phyloP scores from a whole-genome alignment of 2,797 vertebrate species.

The Synanceia verrucosa region DNA sequence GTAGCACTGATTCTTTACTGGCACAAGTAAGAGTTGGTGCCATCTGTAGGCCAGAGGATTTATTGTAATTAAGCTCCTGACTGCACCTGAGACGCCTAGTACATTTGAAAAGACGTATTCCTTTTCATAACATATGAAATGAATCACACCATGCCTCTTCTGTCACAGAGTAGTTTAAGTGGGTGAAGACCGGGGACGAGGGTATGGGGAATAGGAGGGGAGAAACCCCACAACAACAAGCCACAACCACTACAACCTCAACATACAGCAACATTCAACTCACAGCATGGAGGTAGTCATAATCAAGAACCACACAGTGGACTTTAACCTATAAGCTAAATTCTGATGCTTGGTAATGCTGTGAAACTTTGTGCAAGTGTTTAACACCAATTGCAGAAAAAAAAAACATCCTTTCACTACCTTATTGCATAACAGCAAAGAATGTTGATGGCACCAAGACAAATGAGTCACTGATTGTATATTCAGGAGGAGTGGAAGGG shows the following conservation, averaged over 20 bases:
- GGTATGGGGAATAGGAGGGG: neutral
- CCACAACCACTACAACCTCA: constrained; percentile 27
- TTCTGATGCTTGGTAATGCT: constrained; percentile 4
- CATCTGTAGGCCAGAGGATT: neutral
- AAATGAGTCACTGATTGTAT: constrained; percentile 33
- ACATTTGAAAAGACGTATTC: neutral
- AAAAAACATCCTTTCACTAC: constrained; percentile 1
- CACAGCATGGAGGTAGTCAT: constrained; percentile 1
- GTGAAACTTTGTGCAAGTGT: constrained; percentile 6
- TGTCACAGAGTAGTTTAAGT: neutral
- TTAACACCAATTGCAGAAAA: constrained; percentile 15
- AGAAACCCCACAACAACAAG: constrained; percentile 31
- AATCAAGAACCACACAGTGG: constrained; percentile 8
- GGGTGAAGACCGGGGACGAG: neutral
- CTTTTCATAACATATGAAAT: neutral
- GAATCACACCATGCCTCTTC: neutral
- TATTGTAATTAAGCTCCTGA: too few relatives aligned
- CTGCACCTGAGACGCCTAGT: constrained; percentile 2
- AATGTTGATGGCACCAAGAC: constrained; percentile 32
- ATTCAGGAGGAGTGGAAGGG: constrained; percentile 34
- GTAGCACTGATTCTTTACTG: neutral
- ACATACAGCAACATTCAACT: constrained; percentile 8
- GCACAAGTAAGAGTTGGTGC: constrained; percentile 6
- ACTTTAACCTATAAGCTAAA: constrained; percentile 12
- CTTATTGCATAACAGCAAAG: constrained; percentile 36